phyloP scores from a whole-genome alignment of 2,113 vertebrate genomes.

The Sphaerodactylus townsendi region DNA sequence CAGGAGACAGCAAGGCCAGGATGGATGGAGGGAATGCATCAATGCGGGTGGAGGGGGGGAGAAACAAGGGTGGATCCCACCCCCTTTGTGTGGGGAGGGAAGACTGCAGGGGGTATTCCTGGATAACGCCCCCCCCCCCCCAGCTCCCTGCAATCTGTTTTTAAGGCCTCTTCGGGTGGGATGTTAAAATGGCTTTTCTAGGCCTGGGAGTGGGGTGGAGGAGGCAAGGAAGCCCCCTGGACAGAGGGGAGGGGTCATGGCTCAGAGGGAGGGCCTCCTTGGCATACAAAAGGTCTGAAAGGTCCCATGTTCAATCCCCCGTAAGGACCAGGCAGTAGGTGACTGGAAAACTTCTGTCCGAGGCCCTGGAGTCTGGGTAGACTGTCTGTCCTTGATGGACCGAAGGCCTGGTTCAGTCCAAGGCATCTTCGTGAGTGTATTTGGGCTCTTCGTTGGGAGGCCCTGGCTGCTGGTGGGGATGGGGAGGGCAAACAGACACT shows the following conservation, averaged over 20 bases:
- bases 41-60: constrained; percentile 7
- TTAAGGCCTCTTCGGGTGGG: not conserved
- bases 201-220: not conserved
- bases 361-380: no score
- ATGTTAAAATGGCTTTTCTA: no score
- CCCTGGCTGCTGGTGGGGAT: no score
- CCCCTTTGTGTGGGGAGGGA: not conserved
- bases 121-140: not conserved
- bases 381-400: no score
- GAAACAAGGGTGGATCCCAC: not conserved
- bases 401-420: no score
- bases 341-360: no score
- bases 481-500: no score
- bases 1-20: constrained; percentile 4
- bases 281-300: no score
- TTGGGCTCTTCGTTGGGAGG: no score
- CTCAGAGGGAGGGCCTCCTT: not conserved
- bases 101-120: not conserved
- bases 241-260: not conserved
- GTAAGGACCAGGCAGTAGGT: no score
- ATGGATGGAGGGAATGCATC: constrained; percentile 27
- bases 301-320: no score
- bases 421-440: no score
- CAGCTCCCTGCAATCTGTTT: not conserved
- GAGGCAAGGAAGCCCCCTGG: not conserved